Conservation (phyloP, 1,140 invertebrate genomes). For the Bombyx mandarina region DNA sequence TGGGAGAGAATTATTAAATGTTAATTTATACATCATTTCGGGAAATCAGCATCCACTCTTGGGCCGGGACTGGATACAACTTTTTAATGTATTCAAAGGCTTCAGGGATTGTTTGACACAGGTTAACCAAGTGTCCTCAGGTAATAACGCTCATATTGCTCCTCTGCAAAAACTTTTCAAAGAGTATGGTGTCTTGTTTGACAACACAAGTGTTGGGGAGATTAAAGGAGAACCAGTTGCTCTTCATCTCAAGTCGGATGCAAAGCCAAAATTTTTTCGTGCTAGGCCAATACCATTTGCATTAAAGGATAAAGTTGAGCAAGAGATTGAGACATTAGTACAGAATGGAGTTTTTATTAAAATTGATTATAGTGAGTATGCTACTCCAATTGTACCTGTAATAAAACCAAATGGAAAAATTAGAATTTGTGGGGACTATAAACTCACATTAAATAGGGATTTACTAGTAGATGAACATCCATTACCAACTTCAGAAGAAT, state of each 20-base stretch:
- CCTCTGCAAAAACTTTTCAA: too few relatives aligned
- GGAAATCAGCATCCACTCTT: too few relatives aligned
- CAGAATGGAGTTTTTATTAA: conserved; percentile 21
- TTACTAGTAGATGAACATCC: conserved; percentile 22
- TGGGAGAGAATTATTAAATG: too few relatives aligned
- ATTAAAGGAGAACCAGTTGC: too few relatives aligned
- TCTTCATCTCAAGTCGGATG: neutral
- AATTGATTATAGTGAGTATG: conserved; percentile 10
- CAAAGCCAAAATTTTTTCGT: conserved; percentile 17
- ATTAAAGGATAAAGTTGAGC: conserved; percentile 17
- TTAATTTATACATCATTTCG: too few relatives aligned
- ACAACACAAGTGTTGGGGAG: too few relatives aligned
- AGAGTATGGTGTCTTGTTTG: too few relatives aligned
- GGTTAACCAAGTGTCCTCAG: too few relatives aligned
- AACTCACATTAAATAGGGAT: conserved; percentile 20
- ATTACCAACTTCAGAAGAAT: conserved; percentile 2
- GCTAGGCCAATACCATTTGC: conserved; percentile 21
- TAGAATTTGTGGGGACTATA: conserved; percentile 16
- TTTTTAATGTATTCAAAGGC: too few relatives aligned
- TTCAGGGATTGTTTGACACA: too few relatives aligned
- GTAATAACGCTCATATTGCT: too few relatives aligned
- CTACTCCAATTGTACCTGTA: conserved; percentile 23
- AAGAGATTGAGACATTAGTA: conserved; percentile 17
- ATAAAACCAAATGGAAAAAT: conserved; percentile 20
- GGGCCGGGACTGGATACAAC: too few relatives aligned